Conservation (phyloP, 2,888 invertebrate species). For the Drosophila anomalata region DNA sequence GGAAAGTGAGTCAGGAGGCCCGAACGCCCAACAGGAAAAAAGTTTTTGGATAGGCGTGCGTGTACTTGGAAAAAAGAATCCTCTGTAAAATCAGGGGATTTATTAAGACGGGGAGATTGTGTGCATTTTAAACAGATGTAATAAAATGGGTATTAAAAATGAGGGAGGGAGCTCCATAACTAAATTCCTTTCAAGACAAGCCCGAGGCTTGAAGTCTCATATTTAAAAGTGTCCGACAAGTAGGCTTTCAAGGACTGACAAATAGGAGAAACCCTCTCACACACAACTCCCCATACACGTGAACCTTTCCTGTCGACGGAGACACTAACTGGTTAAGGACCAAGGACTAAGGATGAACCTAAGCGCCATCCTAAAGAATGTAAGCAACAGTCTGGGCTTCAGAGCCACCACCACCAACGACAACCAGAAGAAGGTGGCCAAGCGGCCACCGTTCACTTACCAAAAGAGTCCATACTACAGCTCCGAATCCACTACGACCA, state of each 20-base stretch:
- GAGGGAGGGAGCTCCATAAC: too few relatives aligned
- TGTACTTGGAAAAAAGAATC: constrained; percentile 6
- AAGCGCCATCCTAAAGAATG: constrained; percentile 55
- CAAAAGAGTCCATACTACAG: background rate
- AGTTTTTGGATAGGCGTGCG: constrained; percentile 12
- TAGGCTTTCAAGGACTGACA: constrained; percentile 13
- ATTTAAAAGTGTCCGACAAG: background rate
- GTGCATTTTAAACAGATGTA: background rate
- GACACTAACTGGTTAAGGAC: constrained; percentile 14
- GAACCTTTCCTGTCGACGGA: constrained; percentile 11
- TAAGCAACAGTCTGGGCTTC: constrained; percentile 54
- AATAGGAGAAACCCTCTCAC: background rate
- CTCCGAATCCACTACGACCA: background rate
- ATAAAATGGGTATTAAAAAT: background rate
- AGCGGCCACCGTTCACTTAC: constrained; percentile 2
- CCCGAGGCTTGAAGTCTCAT: too few relatives aligned
- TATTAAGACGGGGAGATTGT: background rate
- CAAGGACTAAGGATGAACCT: constrained; percentile 59
- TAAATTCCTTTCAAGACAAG: background rate
- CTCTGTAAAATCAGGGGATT: background rate
- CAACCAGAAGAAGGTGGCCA: constrained; percentile 25
- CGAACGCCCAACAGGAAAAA: constrained; percentile 35
- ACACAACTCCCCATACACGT: constrained; percentile 31
- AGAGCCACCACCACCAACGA: constrained; percentile 30
- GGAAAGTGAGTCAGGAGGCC: constrained; percentile 52